A percentile compares a stretch with the other conserved stretches of the same genome.
Conservation (phyloP, 2,113 vertebrate genomes). For the Colaptes auratus region DNA sequence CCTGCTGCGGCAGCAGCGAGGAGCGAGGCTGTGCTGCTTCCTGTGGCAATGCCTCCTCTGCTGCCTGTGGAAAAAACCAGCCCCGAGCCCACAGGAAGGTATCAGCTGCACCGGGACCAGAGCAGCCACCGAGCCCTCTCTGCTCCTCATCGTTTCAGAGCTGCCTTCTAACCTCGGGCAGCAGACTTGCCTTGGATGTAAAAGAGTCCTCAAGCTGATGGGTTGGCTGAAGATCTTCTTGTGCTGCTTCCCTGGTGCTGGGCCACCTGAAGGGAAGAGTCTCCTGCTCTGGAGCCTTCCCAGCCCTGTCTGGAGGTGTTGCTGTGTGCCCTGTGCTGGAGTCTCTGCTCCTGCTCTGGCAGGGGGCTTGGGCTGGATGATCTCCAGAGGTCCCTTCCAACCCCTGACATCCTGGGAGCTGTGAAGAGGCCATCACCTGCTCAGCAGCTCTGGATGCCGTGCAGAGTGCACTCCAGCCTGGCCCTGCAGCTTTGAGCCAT, state of each 20-base stretch:
- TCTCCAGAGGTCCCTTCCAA: no score
- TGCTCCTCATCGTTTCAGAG: background rate
- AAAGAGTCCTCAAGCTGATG: background rate
- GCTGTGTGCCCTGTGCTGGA: no score
- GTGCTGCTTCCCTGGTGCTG: background rate
- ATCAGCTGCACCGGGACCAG: background rate
- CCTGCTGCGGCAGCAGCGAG: background rate
- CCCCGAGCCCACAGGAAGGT: background rate
- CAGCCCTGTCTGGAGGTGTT: no score
- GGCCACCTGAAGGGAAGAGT: background rate
- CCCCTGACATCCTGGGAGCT: no score
- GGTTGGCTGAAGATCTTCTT: background rate
- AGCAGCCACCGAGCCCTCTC: background rate
- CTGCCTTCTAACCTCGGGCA: background rate
- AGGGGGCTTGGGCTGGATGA: no score
- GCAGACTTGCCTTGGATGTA: background rate
- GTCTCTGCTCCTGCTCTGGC: no score
- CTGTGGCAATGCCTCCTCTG: background rate
- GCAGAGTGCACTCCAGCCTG: background rate
- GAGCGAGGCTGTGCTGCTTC: background rate
- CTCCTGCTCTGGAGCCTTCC: no score
- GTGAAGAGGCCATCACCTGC: background rate
- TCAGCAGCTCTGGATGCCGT: background rate
- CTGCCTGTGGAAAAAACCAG: rapidly evolving
- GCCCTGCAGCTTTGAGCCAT: background rate